Conservation (phyloP, 2,113 vertebrate genomes). For the Pipra filicauda region DNA sequence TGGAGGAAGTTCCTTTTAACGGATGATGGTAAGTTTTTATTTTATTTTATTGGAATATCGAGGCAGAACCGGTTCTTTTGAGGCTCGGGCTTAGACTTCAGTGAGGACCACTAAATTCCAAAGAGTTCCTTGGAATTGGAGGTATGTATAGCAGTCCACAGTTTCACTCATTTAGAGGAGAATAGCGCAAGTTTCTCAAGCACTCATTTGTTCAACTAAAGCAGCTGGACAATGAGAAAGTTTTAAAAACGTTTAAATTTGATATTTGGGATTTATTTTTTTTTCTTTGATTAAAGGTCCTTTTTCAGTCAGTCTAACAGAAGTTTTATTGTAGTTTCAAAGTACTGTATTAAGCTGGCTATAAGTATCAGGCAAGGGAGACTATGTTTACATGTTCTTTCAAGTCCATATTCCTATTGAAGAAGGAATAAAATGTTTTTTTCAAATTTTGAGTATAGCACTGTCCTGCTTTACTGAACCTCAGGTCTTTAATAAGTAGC, state of each 20-base stretch:
- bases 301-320: not conserved
- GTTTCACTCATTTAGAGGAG: not conserved
- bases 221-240: not conserved
- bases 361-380: fast-evolving
- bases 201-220: not conserved
- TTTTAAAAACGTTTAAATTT: not conserved
- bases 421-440: not conserved
- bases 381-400: fast-evolving
- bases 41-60: no score
- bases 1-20: not conserved
- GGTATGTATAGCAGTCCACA: not conserved
- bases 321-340: not conserved
- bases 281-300: fast-evolving
- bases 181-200: not conserved
- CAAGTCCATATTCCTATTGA: not conserved
- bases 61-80: not conserved
- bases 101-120: not conserved
- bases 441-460: fast-evolving
- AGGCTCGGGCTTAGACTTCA: not conserved
- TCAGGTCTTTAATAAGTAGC: not conserved
- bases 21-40: not conserved
- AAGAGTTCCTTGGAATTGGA: not conserved
- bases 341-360: not conserved
- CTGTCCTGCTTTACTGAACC: not conserved
- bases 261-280: fast-evolving